Evolutionary conservation across 2,113 vertebrate species (phyloP), one percentile per base, ranked within the genome.

Genomic region (Cygnus buccinator): DNA sequence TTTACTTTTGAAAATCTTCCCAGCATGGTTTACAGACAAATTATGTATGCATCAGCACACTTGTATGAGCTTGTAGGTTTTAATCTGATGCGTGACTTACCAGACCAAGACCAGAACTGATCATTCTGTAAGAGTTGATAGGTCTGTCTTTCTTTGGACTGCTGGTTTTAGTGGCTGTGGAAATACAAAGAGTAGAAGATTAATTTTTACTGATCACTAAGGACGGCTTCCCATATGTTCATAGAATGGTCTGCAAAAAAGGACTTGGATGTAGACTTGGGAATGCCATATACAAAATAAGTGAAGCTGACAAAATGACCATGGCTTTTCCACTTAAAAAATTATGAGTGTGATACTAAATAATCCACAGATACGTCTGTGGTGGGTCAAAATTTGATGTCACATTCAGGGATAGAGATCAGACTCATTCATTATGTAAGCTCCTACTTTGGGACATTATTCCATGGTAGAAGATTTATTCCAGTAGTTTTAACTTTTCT

Each of bases 41-140:
- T 57, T 78, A 22, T 11, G 2, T 39, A 52, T 33, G 65, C 52
- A 48, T 61, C 48, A 54, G 35, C 71, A 57, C 26, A n/a, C 9
- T 50, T 0, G 0, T 39, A 29, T 35, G 50, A 86, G 19, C 4
- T 58, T 26, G 11, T n/a, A 0, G 1, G 3, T 33, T 78, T 74
- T 74, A 25, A 81, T 41, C 8, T 52, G 16, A 15, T 35, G 26
- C 16, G 29, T 14, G 26, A 63, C 3, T 6, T 61, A 10, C 8
- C 14, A 73, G 35, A 75, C 10, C 22, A 79, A 57, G 67, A 39
- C 6, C 3, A 12, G 25, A 79, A 26, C 35, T 85, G 20, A 35
- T 28, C 2, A 1, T 65, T 87, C 37, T 67, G 33, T n/a, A 59
- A 15, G 72, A 74, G 39, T 2, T 55, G 29, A 28, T 13, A 35